phyloP scores from a whole-genome alignment of 1,140 invertebrate genomes.

The Anoplolepis gracilipes region DNA sequence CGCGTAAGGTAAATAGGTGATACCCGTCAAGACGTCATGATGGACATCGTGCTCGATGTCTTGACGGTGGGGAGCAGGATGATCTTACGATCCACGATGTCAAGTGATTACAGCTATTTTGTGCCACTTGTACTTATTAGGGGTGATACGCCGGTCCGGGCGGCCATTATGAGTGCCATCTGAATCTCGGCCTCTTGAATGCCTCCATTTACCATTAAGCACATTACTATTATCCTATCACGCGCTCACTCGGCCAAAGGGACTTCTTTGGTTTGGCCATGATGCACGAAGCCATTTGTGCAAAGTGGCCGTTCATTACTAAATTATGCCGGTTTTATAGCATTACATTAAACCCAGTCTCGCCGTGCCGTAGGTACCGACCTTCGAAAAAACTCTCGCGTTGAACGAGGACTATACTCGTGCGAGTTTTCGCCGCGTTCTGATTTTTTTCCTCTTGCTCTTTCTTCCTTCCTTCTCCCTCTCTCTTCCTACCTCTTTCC shows the following conservation, averaged over 20 bases:
- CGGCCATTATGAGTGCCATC: conserved; percentile 85
- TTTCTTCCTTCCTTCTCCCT: conserved; percentile 26
- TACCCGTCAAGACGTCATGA: conserved; percentile 39
- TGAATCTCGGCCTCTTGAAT: conserved; percentile 85
- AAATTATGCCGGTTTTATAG: conserved; percentile 85
- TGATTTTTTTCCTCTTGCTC: conserved; percentile 29
- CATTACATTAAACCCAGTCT: conserved; percentile 80
- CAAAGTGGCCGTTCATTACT: conserved; percentile 86
- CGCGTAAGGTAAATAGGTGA: conserved; percentile 16
- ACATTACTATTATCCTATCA: conserved; percentile 87
- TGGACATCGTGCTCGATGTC: conserved; percentile 61
- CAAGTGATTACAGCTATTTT: conserved; percentile 86
- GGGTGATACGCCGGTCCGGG: conserved; percentile 82
- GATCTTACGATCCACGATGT: conserved; percentile 83
- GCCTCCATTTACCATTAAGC: conserved; percentile 86
- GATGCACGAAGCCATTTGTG: conserved; percentile 84
- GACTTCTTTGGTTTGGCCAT: conserved; percentile 82
- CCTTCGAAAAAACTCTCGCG: conserved; percentile 76
- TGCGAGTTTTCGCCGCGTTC: conserved; percentile 28
- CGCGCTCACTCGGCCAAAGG: conserved; percentile 79
- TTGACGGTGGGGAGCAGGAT: conserved; percentile 73
- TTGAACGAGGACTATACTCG: conserved; percentile 28
- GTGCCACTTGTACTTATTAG: conserved; percentile 86
- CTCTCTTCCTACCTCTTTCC: conserved; percentile 14
- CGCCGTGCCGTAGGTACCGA: conserved; percentile 62